Evolutionary conservation across 1,140 invertebrate species (phyloP).

Genomic region (Myzus persicae): DNA sequence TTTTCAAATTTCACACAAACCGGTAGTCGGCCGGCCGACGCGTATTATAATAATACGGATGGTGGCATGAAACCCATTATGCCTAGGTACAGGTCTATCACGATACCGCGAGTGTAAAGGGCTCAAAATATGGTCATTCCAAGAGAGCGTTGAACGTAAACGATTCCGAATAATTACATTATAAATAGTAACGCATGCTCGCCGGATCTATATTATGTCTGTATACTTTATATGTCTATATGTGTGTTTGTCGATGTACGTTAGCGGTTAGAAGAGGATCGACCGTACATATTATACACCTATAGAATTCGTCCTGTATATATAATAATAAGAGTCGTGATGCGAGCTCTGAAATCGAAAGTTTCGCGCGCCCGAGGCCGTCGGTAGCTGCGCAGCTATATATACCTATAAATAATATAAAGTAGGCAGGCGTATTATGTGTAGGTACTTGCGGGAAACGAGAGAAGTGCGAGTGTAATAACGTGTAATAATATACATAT

Average conservation of each 20-base stretch:
- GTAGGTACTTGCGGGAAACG: not conserved
- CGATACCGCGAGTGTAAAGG: not conserved
- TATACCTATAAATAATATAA: not conserved
- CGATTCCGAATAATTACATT: not conserved
- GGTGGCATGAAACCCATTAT: not conserved
- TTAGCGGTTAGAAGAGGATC: not conserved
- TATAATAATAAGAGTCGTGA: not conserved
- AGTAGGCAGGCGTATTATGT: not conserved
- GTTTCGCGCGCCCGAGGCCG: not conserved
- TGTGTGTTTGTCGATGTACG: not conserved
- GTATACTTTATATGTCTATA: not conserved
- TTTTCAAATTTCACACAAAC: constrained; percentile 28
- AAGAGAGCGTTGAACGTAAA: not conserved
- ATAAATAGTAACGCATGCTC: not conserved
- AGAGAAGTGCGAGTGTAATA: not conserved
- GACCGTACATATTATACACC: not conserved
- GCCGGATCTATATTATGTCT: not conserved
- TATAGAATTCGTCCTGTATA: not conserved
- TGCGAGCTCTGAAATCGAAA: not conserved
- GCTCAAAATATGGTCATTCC: not conserved
- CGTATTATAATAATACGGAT: not conserved
- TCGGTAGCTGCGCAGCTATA: not conserved
- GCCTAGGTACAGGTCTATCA: not conserved
- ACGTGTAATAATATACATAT: too few relatives aligned
- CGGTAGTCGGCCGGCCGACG: not conserved